A percentile compares a stretch with the other conserved stretches of the same genome.
Evolutionary conservation across 2,888 invertebrate species (phyloP).

Genomic region (Drosophila koepferae): DNA sequence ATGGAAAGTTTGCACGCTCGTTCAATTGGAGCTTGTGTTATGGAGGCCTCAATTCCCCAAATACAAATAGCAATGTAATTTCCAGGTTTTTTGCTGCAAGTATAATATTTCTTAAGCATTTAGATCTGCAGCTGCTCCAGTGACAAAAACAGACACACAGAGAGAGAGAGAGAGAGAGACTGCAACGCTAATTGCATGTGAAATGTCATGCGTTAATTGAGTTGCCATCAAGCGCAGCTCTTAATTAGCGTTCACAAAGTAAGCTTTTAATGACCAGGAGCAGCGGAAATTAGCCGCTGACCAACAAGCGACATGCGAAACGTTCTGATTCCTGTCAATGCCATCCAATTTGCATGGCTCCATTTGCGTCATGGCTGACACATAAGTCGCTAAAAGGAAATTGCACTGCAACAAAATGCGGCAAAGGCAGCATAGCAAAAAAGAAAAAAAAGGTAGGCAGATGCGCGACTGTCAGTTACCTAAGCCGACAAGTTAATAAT

Average conservation of each 20-base stretch:
- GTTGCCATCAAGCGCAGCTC: slow-evolving; percentile 64
- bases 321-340: slow-evolving; percentile 41
- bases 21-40: slow-evolving; percentile 22
- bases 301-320: slow-evolving; percentile 30
- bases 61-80: slow-evolving; percentile 73
- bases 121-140: slow-evolving; percentile 43
- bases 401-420: slow-evolving; percentile 22
- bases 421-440: background rate
- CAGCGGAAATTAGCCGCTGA: slow-evolving; percentile 52
- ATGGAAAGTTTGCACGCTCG: slow-evolving; percentile 34
- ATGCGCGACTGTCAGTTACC: slow-evolving; percentile 25
- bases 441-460: background rate
- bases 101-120: slow-evolving; percentile 45
- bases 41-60: slow-evolving; percentile 50
- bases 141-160: background rate
- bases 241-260: slow-evolving; percentile 65
- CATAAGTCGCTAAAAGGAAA: slow-evolving; percentile 46
- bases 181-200: slow-evolving; percentile 64
- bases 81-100: slow-evolving; percentile 50
- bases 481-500: background rate
- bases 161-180: background rate
- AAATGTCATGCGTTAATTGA: slow-evolving; percentile 62
- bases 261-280: slow-evolving; percentile 53
- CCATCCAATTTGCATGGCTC: slow-evolving; percentile 63
- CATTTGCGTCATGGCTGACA: slow-evolving; percentile 25